Percentiles rank a stretch among this genome's conserved stretches.
These are phyloP conservation scores for Drosophila saltans DNA, from an alignment of 1,140 invertebrate species.

Conservation along the genomic window DNA sequence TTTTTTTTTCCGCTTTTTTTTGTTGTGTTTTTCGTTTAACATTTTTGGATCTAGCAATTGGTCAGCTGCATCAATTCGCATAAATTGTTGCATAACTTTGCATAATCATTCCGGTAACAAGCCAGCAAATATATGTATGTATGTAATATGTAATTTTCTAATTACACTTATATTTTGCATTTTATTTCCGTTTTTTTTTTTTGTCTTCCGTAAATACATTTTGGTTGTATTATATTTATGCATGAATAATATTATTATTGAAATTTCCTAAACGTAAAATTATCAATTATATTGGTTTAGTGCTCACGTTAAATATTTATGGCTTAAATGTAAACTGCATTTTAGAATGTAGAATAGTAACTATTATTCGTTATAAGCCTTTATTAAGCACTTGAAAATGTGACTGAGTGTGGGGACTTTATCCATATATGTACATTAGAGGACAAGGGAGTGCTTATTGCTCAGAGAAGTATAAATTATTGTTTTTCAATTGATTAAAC, in stretches of 20 bases:
- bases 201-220: slow-evolving; percentile 28
- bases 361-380: not conserved
- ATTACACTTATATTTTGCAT: slow-evolving; percentile 56
- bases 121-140: too few relatives aligned
- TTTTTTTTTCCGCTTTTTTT: not conserved
- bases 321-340: not conserved
- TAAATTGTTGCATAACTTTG: slow-evolving; percentile 78
- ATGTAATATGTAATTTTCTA: slow-evolving; percentile 52
- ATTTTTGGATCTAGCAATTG: slow-evolving; percentile 22
- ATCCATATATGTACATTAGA: too few relatives aligned
- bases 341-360: not conserved
- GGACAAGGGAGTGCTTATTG: too few relatives aligned
- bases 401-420: too few relatives aligned
- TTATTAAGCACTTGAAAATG: too few relatives aligned
- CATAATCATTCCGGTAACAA: slow-evolving; percentile 57
- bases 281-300: not conserved
- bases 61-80: slow-evolving; percentile 68
- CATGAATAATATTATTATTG: slow-evolving; percentile 48
- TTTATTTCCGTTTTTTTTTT: slow-evolving; percentile 31
- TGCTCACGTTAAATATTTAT: too few relatives aligned
- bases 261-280: not conserved
- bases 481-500: too few relatives aligned
- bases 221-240: slow-evolving; percentile 28
- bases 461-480: too few relatives aligned
- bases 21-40: not conserved